Conservation (phyloP, 2,797 vertebrate genomes). For the Leuciscus waleckii region DNA sequence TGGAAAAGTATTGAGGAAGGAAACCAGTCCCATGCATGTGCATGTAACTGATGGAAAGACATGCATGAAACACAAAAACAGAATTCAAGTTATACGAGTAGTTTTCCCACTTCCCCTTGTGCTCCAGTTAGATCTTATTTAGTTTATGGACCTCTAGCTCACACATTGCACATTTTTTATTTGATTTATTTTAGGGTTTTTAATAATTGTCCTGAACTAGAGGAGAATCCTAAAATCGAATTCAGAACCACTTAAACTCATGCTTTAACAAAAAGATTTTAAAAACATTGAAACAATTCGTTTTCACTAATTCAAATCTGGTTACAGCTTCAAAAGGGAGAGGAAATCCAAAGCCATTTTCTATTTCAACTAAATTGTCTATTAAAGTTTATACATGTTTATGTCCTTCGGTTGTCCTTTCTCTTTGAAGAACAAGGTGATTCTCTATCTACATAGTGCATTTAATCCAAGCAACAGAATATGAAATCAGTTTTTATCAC, state of each 20-base stretch:
- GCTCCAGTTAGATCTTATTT: slow-evolving; percentile 23
- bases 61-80: slow-evolving; percentile 46
- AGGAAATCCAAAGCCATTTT: neutral
- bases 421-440: slow-evolving; percentile 61
- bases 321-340: neutral
- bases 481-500: slow-evolving; percentile 31
- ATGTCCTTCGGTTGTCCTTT: slow-evolving; percentile 48
- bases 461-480: slow-evolving; percentile 66
- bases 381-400: slow-evolving; percentile 35
- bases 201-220: slow-evolving; percentile 7
- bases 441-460: slow-evolving; percentile 78
- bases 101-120: slow-evolving; percentile 59
- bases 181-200: slow-evolving; percentile 9
- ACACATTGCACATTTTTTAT: slow-evolving; percentile 5
- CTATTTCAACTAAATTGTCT: neutral
- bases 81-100: slow-evolving; percentile 74
- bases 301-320: slow-evolving; percentile 6
- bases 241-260: slow-evolving; percentile 4
- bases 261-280: neutral
- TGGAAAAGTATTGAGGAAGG: slow-evolving; percentile 66
- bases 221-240: neutral
- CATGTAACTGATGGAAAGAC: slow-evolving; percentile 68
- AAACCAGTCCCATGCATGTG: slow-evolving; percentile 69
- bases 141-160: neutral
- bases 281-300: neutral